Base-by-base conservation (phyloP, 1,140 invertebrate genomes). In the Pantala flavescens region DNA sequence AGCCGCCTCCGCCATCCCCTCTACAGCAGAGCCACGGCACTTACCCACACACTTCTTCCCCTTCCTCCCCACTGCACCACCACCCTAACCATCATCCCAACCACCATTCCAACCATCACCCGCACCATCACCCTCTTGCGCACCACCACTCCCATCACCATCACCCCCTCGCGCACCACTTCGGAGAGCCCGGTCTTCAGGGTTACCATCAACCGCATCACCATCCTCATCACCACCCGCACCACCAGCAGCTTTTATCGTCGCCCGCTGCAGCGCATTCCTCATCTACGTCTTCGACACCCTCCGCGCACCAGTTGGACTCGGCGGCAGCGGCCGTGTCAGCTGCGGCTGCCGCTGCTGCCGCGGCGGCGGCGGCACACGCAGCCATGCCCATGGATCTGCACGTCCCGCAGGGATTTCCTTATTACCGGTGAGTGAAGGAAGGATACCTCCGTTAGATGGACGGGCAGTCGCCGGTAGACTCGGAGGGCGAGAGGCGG, bases 361-460 rank as follows among this genome's bases (percentile, higher is more conserved):
- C 80, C 28, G 81, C 81, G 55, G 78, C 84, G 73, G 79, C 82
- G 24, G 82, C 82, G 74, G 84, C 89, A 72, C 77, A 80, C 73
- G 86, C 89, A 77, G 85, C 88, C 11, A 91, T 92, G 87, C 90
- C 90, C 43, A 91, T 92, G 90, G 92, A 94, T 82, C 86, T 94
- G 74, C 92, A 94, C 84, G 91, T 94, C 80, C 90, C 92, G 14
- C 92, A 93, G 80, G 91, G 91, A 74, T 94, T 94, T 81, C 90
- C 92, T 71, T 94, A 94, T 83, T 94, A 94, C 83, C 90, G 92
- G 93, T 94, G 82, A 86, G 84, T 82, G 49, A 63, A 19, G 16
- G n/a, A 14, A 3, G 49, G 49, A 19, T 63, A 63, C n/a, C 49
- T 1, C 49, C 49, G n/a, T 12, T 16, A 12, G 49, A 36, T 36